A percentile compares a stretch with the other conserved stretches of the same genome.
These are phyloP conservation scores for Scomberomorus guttatus DNA, from an alignment of 2,797 vertebrate genomes.

Conservation along the genomic window DNA sequence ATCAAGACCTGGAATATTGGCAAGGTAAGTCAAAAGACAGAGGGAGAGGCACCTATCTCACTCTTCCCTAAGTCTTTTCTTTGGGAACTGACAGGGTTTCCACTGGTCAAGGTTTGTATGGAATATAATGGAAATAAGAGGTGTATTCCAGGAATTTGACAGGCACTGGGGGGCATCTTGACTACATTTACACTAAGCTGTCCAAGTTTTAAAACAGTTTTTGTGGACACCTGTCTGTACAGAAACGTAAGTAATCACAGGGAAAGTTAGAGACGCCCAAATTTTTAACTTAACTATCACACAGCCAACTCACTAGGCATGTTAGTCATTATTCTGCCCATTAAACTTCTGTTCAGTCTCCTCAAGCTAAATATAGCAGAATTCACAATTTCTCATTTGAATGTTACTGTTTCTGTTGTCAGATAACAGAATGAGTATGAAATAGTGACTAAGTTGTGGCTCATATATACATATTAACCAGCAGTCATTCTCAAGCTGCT, in stretches of 20 bases:
- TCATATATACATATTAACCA: too few species aligned
- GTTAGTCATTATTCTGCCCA: not conserved
- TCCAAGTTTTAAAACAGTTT: not conserved
- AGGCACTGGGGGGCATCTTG: not conserved
- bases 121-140: not conserved
- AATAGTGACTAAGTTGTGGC: too few species aligned
- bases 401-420: not conserved
- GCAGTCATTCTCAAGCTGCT: too few species aligned
- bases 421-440: not conserved
- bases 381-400: not conserved
- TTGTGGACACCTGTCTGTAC: not conserved
- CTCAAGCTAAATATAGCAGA: not conserved
- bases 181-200: not conserved
- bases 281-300: not conserved
- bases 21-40: constrained; percentile 86
- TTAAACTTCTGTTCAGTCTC: not conserved
- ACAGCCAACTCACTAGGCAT: not conserved
- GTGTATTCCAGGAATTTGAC: not conserved
- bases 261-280: not conserved
- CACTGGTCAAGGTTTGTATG: not conserved
- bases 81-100: not conserved
- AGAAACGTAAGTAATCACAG: not conserved
- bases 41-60: not conserved
- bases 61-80: not conserved
- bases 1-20: constrained; percentile 99